Percentiles rank a stretch among this genome's conserved stretches.
phyloP scores from a whole-genome alignment of 2,888 invertebrate genomes.

The Pristionchus mayeri region DNA sequence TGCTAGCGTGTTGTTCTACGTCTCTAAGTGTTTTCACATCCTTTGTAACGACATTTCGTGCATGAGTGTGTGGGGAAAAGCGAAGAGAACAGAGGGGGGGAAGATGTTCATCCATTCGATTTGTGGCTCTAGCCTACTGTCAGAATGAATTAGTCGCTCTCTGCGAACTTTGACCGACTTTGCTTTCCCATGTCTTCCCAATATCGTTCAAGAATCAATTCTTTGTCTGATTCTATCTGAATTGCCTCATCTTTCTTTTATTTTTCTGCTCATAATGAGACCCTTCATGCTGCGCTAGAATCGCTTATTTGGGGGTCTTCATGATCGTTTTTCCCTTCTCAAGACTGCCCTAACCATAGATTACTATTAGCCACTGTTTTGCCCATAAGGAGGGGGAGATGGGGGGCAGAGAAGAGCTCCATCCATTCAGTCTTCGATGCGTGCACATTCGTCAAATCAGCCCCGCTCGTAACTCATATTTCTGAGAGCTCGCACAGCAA shows the following conservation, averaged over 20 bases:
- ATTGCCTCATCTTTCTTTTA: too few relatives aligned
- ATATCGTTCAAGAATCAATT: neutral
- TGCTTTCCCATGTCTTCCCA: neutral
- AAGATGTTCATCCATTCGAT: slow-evolving; percentile 2
- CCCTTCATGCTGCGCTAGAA: too few relatives aligned
- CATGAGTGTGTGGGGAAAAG: neutral
- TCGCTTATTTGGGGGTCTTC: neutral
- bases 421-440: too few relatives aligned
- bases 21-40: neutral
- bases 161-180: neutral
- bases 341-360: neutral
- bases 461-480: slow-evolving; percentile 2
- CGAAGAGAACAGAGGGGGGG: neutral
- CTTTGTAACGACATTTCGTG: neutral
- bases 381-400: too few relatives aligned
- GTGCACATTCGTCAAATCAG: slow-evolving; percentile 3
- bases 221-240: neutral
- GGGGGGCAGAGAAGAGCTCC: too few relatives aligned
- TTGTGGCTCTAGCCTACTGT: neutral
- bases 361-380: neutral
- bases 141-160: neutral
- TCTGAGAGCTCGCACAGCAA: too few relatives aligned
- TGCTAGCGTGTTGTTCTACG: too few relatives aligned
- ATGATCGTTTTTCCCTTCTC: neutral
- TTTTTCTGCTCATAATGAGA: too few relatives aligned